Evolutionary conservation across 2,797 vertebrate genomes (phyloP), one percentile per base, ranked within the genome.

Genomic region (Alcedo atthis): DNA sequence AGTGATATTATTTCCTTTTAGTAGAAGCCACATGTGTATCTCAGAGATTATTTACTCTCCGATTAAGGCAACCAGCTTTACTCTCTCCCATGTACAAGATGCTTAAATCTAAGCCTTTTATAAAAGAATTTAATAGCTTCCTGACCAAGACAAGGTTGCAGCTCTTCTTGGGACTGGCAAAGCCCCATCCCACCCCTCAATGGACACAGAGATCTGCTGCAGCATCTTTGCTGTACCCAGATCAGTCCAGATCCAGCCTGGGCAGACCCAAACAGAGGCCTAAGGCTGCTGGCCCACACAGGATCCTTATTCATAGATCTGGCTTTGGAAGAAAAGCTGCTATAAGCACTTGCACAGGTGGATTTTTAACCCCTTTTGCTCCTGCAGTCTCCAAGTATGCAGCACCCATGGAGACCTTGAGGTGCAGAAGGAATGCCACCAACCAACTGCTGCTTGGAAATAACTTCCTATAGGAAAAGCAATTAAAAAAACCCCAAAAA

Each of bases 401-500:
- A 67, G 74, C 61, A 49, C 2, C 40, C 15, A 2, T 8, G 2
- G 26, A 49, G 32, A 51, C 15, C 49, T 6, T 3, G 5, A 43
- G 37, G 54, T 12, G 32, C 20, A 28, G 43, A 78, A 58, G 18
- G 10, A 32, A 54, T 18, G 15, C 10, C 46, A 57, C 19, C 59
- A n/a, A 19, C 26, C 55, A 46, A 28, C 8, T 30, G 42, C 32
- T 8, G 2, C 16, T 33, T 22, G 43, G 45, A 57, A 89, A 77
- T 1, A 5, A 8, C 35, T 68, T 81, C 68, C 70, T 5, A 9
- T 1, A 24, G 0, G 0, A 61, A 55, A 70, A 70, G 12, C 35
- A 87, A 62, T 22, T 11, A 2, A 0, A 5, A 5, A 43, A 8
- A 40, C 6, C 14, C 1, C 15, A 17, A 13, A 2, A 10, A 83